phyloP scores from a whole-genome alignment of 1,140 invertebrate species.

The Druon quercuslanigerum region DNA sequence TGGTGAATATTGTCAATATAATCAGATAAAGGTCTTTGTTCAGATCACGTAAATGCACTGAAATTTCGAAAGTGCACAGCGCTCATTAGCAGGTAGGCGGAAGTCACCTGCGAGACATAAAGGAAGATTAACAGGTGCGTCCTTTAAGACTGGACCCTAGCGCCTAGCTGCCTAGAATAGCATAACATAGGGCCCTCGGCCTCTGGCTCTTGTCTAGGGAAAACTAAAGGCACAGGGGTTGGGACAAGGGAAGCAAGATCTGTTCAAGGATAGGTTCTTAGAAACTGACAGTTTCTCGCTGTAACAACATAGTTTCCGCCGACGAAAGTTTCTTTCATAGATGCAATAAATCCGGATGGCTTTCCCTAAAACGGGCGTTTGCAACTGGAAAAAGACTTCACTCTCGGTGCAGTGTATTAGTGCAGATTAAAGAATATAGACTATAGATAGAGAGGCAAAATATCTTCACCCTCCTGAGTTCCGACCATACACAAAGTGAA shows the following conservation, averaged over 20 bases:
- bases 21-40: constrained; percentile 3
- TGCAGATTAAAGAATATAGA: neutral
- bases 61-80: neutral
- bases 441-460: neutral
- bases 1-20: neutral
- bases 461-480: too few species aligned
- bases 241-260: neutral
- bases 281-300: neutral
- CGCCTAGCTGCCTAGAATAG: too few species aligned
- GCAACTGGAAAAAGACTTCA: too few species aligned
- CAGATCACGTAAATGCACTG: neutral
- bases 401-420: too few species aligned
- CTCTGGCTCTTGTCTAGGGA: too few species aligned
- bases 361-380: neutral
- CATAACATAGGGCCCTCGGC: neutral
- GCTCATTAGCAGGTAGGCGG: neutral
- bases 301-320: neutral
- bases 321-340: neutral
- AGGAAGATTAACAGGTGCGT: neutral
- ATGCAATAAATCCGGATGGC: neutral
- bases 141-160: neutral
- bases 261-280: neutral
- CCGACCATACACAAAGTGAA: neutral
- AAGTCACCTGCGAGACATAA: neutral
- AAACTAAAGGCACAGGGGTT: too few species aligned